Evolutionary conservation across 2,113 vertebrate genomes (phyloP), one percentile per base, ranked within the genome.

Genomic region (Crotophaga sulcirostris): DNA sequence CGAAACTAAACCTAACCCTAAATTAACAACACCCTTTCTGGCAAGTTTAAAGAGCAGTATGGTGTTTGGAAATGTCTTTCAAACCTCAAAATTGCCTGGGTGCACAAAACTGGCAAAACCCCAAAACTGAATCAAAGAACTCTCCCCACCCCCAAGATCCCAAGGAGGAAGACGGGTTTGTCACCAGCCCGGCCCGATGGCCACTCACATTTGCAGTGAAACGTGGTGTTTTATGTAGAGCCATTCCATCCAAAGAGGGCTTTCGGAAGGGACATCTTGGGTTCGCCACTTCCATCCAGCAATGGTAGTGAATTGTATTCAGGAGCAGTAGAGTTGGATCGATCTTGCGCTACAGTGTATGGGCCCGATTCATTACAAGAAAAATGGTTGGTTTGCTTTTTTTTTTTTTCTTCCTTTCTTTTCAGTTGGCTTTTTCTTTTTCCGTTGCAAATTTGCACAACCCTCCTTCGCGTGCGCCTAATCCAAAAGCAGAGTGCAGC

Each of bases 1-100:
- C 98, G 5, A 98, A 98, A 97, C 97, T 97, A 98, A 98, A 98
- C 80, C 97, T 98, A 98, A 98, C 97, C 93, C 96, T 19, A 95
- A 97, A 97, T 98, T 98, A 98, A 98, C 97, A 97, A 64, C 97
- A 94, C 96, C 97, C 96, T 93, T 96, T 95, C 96, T 98, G 98
- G 98, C 98, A 98, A 98, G 98, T 98, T 98, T 98, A 98, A 98
- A 98, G 98, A 98, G 97, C 98, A 98, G 98, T 98, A 98, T 96
- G 97, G 98, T 97, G 96, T 97, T 97, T 97, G 97, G 70, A 93
- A 95, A 89, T 29, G 85, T 28, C 94, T 94, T 84, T 94, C 47
- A 81, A 97, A 93, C 96, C 96, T 93, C 96, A 95, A 96, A 97
- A 96, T 72, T 80, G 58, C 76, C 96, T 96, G 36, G 10, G 14